A percentile compares a stretch with the other conserved stretches of the same genome.
Evolutionary conservation across 92 coral and sea anemone species (phyloP).

Genomic region (Epizoanthus scotinus): DNA sequence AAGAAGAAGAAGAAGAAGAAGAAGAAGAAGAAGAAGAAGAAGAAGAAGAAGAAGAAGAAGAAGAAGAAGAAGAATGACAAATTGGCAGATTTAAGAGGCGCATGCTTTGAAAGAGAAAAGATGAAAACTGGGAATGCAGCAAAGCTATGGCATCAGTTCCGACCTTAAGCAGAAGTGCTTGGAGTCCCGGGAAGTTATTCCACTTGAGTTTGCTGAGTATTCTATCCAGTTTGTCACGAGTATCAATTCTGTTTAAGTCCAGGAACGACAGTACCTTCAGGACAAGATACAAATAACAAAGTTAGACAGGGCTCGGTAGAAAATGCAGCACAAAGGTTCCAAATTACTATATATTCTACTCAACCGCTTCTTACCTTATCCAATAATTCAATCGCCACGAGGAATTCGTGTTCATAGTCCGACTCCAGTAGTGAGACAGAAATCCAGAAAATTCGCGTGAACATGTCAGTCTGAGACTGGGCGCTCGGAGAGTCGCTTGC

Average conservation of each 20-base stretch:
- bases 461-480: constrained; percentile 91
- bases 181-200: constrained; percentile 94
- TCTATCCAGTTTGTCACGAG: constrained; percentile 86
- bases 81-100: too few relatives aligned
- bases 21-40: too few relatives aligned
- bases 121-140: neutral
- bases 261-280: constrained; percentile 85
- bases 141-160: neutral
- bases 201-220: constrained; percentile 89
- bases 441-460: constrained; percentile 97
- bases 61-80: too few relatives aligned
- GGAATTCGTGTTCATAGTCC: constrained; percentile 95
- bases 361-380: constrained; percentile 70
- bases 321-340: neutral
- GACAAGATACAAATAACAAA: neutral
- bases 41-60: too few relatives aligned
- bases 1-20: too few relatives aligned
- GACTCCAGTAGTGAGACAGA: constrained; percentile 97
- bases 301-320: neutral
- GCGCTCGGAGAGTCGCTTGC: constrained; percentile 79
- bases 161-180: constrained; percentile 93
- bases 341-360: neutral
- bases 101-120: neutral
- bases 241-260: constrained; percentile 76
- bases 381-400: constrained; percentile 86